Conservation (phyloP, 2,888 invertebrate genomes). For the Apodemia duryi region DNA sequence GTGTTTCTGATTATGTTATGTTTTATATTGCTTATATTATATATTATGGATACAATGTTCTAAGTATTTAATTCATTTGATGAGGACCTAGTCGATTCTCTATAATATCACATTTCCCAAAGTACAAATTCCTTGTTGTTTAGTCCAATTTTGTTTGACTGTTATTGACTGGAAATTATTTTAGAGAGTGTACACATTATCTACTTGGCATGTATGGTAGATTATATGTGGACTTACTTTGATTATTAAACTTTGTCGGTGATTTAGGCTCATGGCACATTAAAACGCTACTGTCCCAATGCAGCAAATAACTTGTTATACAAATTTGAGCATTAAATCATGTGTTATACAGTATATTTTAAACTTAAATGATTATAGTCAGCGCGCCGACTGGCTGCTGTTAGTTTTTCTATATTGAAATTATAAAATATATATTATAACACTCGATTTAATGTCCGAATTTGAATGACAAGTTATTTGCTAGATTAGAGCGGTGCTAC, state of each 20-base stretch:
- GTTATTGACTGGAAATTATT: conserved; percentile 77
- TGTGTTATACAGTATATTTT: not conserved
- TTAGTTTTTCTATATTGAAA: not conserved
- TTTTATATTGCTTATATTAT: conserved; percentile 79
- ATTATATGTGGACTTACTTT: conserved; percentile 29
- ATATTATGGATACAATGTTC: conserved; percentile 76
- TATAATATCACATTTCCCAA: conserved; percentile 78
- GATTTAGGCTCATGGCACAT: conserved; percentile 8
- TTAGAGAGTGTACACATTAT: conserved; percentile 51
- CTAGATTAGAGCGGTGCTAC: not conserved
- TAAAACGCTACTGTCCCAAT: not conserved
- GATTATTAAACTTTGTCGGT: conserved; percentile 33
- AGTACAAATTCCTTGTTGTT: conserved; percentile 81
- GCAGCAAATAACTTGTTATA: not conserved
- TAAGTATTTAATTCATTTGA: conserved; percentile 78
- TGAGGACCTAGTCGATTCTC: conserved; percentile 80
- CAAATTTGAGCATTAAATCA: not conserved
- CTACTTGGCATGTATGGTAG: conserved; percentile 32
- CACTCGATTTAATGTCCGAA: not conserved
- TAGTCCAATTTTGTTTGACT: conserved; percentile 80
- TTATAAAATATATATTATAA: not conserved
- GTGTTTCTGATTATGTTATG: conserved; percentile 78
- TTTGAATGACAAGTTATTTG: conserved; percentile 22
- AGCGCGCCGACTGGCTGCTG: not conserved
- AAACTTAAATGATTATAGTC: not conserved